Base-by-base conservation (phyloP, 2,888 invertebrate genomes). In the Seira ritae region DNA sequence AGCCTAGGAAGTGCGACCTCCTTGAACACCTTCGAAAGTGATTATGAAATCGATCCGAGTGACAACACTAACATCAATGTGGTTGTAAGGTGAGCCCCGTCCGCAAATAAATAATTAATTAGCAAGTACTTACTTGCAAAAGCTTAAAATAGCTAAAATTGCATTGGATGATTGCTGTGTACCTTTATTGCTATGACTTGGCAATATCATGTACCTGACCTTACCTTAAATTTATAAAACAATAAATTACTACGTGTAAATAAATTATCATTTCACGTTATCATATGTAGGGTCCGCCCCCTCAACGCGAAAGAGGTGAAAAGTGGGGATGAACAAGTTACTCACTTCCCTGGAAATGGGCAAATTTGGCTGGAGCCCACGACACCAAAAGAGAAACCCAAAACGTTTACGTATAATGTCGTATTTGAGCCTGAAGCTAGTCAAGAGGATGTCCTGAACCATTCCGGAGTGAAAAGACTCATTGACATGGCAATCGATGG, bases 401-500 rank as follows among this genome's bases (percentile, higher is more conserved):
- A 96, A 90, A 92, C 96, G n/a, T 98, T 97, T 91, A 96, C 97
- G 0, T 98, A 97, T 91, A 98, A 98, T 90, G 97, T 97, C 19
- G 96, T 97, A 66, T 98, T 98, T 90, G 97, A 98, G 90, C 96
- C 97, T 0, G 96, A 96, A 8, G 96, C 98, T 0, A 95, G 95
- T 0, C 94, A 94, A 89, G 94, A 94, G 90, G 98, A 98, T 90
- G 94, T 98, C 67, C 92, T 98, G 83, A 96, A 97, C 90, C 96
- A 95, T 91, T 97, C 96, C 0, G 98, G 98, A 0, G 94, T 98
- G 84, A 97, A 96, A 90, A 93, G 96, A 72, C 94, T 98, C 17
- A 94, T 98, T 80, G 96, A 97, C 90, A 97, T 98, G 97, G 96
- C 97, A 0, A 94, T 98, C 50, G 97, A 97, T 90, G 98, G 98